These are phyloP conservation scores for Phenganax stokvisi DNA, from an alignment of 92 coral and sea anemone species.

Conservation along the genomic window DNA sequence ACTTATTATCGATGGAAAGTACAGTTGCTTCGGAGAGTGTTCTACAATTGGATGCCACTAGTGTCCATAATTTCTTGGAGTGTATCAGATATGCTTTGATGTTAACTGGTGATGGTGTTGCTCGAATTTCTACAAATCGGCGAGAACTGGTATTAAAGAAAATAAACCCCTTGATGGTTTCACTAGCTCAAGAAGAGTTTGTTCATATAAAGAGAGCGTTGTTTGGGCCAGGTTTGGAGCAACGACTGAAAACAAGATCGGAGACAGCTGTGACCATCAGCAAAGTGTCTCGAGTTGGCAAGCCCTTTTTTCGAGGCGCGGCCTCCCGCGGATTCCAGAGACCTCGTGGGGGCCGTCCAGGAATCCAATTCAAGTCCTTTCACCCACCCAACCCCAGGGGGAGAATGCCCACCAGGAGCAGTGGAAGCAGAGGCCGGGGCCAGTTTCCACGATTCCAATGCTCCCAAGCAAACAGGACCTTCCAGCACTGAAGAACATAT, in stretches of 20 bases:
- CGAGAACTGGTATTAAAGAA: no score
- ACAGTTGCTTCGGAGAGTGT: no score
- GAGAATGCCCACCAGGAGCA: not conserved
- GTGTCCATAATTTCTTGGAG: no score
- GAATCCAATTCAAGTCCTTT: not conserved
- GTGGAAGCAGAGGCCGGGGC: not conserved
- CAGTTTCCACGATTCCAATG: not conserved
- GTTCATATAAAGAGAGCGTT: not conserved
- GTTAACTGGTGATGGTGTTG: no score
- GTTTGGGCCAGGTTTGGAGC: not conserved
- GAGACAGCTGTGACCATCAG: not conserved
- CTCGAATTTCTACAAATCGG: no score
- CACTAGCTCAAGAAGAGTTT: slow-evolving; percentile 5
- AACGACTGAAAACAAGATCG: not conserved
- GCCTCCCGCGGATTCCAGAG: not conserved
- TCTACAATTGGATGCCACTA: no score
- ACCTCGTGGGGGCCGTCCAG: not conserved
- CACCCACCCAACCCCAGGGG: slow-evolving; percentile 1
- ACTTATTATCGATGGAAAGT: no score
- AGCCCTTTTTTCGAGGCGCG: slow-evolving; percentile 2
- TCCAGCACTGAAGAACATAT: no score
- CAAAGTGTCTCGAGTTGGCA: not conserved
- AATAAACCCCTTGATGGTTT: not conserved
- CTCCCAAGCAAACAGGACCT: not conserved
- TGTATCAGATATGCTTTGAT: no score